phyloP scores from a whole-genome alignment of 2,888 invertebrate species.

The Oscheius myriophilus region DNA sequence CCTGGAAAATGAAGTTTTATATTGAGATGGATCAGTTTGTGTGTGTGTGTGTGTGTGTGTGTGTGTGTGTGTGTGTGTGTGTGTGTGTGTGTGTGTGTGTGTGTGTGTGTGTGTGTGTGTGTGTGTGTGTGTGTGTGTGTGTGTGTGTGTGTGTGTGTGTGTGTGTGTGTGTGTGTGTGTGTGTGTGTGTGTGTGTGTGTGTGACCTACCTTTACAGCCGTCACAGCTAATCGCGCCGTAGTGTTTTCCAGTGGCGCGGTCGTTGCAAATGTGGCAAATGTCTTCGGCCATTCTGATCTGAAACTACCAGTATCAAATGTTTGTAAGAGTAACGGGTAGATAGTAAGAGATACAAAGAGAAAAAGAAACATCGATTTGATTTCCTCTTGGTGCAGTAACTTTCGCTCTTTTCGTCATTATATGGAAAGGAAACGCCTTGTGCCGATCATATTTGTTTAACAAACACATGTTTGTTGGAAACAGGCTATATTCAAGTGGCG shows the following conservation, averaged over 20 bases:
- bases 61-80: no score
- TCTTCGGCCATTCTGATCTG: conserved; percentile 48
- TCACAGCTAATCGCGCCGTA: conserved; percentile 68
- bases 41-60: no score
- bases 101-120: no score
- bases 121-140: no score
- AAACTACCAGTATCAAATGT: not conserved
- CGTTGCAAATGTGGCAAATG: conserved; percentile 64
- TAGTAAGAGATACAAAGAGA: not conserved
- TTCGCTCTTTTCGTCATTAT: no score
- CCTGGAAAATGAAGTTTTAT: no score
- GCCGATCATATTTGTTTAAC: not conserved
- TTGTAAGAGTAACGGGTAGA: not conserved
- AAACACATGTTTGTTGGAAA: not conserved
- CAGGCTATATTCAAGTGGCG: no score
- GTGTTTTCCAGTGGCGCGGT: conserved; percentile 68
- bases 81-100: not conserved
- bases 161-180: no score
- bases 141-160: not conserved
- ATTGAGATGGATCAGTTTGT: no score
- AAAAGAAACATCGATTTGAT: no score
- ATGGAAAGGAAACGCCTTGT: no score
- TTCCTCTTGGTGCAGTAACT: no score
- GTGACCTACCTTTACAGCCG: conserved; percentile 64
- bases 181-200: not conserved